A percentile compares a stretch with the other conserved stretches of the same genome.
Evolutionary conservation across 2,888 invertebrate genomes (phyloP).

Genomic region (Agrochola litura): DNA sequence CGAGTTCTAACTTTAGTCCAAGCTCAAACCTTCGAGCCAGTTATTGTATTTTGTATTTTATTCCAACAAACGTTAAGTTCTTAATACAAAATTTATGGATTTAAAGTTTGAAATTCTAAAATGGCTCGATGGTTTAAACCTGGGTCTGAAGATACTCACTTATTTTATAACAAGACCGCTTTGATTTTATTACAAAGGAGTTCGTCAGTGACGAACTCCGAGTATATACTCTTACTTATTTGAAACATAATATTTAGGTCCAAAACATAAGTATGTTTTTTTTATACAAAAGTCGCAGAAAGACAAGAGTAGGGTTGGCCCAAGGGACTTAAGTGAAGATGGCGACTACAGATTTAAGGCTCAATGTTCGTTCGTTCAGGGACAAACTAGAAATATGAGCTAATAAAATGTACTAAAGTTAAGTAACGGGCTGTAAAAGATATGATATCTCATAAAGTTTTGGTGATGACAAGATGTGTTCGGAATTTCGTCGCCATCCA

Average conservation of each 20-base stretch:
- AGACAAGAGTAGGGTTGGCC: constrained; percentile 14
- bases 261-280: constrained; percentile 10
- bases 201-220: too few relatives aligned
- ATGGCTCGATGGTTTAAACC: too few relatives aligned
- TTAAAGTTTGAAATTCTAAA: too few relatives aligned
- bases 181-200: too few relatives aligned
- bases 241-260: constrained; percentile 4
- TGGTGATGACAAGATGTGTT: neutral
- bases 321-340: constrained; percentile 54
- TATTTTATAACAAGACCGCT: too few relatives aligned
- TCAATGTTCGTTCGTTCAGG: constrained; percentile 25
- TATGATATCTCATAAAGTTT: constrained; percentile 17
- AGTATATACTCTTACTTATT: too few relatives aligned
- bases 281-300: neutral
- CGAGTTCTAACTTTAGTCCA: too few relatives aligned
- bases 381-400: constrained; percentile 42
- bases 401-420: constrained; percentile 33
- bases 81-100: too few relatives aligned
- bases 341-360: constrained; percentile 51
- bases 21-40: too few relatives aligned
- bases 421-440: constrained; percentile 14
- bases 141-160: too few relatives aligned
- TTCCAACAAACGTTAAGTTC: too few relatives aligned
- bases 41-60: too few relatives aligned
- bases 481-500: neutral